Percentiles rank a stretch among this genome's conserved stretches.
These are phyloP conservation scores for Pangasius macronema DNA, from an alignment of 2,797 vertebrate species.

Conservation along the genomic window DNA sequence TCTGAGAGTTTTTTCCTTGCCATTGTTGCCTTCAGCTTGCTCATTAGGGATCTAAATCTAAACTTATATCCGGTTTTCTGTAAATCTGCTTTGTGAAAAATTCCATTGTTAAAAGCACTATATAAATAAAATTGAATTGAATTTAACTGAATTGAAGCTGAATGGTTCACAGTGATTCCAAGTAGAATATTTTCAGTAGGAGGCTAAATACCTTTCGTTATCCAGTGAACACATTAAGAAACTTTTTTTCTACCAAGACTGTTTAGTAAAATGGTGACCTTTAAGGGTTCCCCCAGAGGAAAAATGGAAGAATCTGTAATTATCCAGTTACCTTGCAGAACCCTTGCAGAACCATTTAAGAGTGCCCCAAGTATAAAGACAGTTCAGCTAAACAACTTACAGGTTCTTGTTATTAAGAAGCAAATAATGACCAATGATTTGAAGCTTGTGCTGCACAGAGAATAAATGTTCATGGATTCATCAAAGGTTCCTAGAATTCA, in stretches of 20 bases:
- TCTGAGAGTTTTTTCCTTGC: not conserved
- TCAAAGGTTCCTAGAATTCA: not conserved
- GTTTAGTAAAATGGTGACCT: not conserved
- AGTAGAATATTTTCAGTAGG: not conserved
- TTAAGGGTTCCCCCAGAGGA: not conserved
- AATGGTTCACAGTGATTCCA: not conserved
- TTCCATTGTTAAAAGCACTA: not conserved
- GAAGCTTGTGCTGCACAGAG: not conserved
- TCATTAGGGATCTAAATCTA: not conserved
- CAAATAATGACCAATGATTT: not conserved
- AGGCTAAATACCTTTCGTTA: not conserved
- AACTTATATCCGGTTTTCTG: not conserved
- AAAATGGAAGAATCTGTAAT: not conserved
- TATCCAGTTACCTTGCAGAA: not conserved
- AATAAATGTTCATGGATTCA: not conserved
- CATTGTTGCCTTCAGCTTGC: not conserved
- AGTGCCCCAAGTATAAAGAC: not conserved
- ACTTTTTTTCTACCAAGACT: not conserved
- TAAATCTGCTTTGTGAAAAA: not conserved
- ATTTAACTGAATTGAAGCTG: not conserved
- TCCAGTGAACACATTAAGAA: not conserved
- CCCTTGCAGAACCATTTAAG: not conserved
- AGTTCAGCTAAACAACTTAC: not conserved
- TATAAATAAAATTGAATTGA: not conserved
- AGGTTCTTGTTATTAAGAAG: not conserved